Percentiles rank a stretch among this genome's conserved stretches.
Conservation (phyloP, 2,797 vertebrate species). For the Allobates femoralis region DNA sequence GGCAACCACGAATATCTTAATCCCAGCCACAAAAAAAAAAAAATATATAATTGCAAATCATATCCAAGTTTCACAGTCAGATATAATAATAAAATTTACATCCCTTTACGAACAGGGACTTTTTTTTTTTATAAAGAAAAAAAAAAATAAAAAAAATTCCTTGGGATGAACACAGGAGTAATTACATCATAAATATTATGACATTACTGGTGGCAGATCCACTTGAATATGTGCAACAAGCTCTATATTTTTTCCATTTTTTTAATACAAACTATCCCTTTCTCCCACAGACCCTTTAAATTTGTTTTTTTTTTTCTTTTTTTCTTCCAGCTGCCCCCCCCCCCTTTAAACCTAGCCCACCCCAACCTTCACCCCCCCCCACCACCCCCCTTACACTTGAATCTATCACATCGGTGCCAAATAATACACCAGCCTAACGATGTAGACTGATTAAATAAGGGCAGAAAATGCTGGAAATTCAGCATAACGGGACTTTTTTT, state of each 20-base stretch:
- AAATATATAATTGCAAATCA: constrained; percentile 9
- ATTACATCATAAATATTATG: constrained; percentile 97
- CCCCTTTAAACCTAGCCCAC: neutral
- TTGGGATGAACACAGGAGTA: constrained; percentile 77
- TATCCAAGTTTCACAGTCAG: constrained; percentile 1
- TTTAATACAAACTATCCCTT: constrained; percentile 38
- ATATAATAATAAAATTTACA: neutral
- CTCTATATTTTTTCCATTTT: constrained; percentile 65
- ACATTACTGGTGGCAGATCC: constrained; percentile 82
- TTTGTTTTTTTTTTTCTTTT: neutral
- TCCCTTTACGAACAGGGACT: constrained; percentile 76
- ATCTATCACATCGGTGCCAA: constrained; percentile 56
- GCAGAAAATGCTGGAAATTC: constrained; percentile 52
- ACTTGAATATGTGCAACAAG: constrained; percentile 88
- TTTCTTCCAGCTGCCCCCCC: neutral
- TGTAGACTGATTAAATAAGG: constrained; percentile 72
- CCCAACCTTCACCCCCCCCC: neutral
- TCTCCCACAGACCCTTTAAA: constrained; percentile 33
- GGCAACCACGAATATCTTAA: constrained; percentile 53
- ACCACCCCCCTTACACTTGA: too few relatives aligned
- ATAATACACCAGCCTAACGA: constrained; percentile 78
- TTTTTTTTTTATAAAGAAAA: constrained; percentile 50
- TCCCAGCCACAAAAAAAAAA: constrained; percentile 16
- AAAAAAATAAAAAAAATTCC: constrained; percentile 67
- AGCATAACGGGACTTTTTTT: constrained; percentile 76